A percentile compares a stretch with the other conserved stretches of the same genome.
These are phyloP conservation scores for Sylvia borin DNA, from an alignment of 2,797 vertebrate genomes.

Conservation along the genomic window DNA sequence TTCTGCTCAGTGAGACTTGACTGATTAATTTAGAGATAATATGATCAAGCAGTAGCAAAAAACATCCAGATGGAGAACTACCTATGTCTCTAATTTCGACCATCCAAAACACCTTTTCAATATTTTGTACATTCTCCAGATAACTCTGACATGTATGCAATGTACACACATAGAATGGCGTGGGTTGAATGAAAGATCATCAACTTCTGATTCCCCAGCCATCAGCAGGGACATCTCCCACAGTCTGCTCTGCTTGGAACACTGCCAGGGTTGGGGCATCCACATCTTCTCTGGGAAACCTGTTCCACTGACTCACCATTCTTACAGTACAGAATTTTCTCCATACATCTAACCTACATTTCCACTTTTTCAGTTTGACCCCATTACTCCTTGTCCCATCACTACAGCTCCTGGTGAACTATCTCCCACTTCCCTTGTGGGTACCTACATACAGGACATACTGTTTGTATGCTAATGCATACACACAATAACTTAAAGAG, in stretches of 20 bases:
- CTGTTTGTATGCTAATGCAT: not conserved
- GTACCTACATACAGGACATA: not conserved
- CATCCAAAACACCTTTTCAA: not conserved
- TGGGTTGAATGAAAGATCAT: not conserved
- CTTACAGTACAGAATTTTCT: not conserved
- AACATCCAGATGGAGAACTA: not conserved
- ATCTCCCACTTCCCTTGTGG: not conserved
- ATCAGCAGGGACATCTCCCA: not conserved
- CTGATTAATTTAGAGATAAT: not conserved
- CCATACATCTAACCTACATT: not conserved
- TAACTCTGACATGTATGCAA: not conserved
- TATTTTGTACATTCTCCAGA: not conserved
- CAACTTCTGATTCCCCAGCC: too few relatives aligned
- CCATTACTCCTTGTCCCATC: not conserved
- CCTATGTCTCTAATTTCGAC: not conserved
- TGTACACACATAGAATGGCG: rapidly evolving
- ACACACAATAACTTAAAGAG: not conserved
- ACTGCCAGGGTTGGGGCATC: not conserved
- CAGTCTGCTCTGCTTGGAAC: not conserved
- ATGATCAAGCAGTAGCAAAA: not conserved
- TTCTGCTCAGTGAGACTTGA: not conserved
- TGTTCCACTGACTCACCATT: not conserved
- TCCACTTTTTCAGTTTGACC: not conserved
- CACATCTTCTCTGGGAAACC: not conserved
- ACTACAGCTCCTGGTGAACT: not conserved